These are phyloP conservation scores for Meghimatium bilineatum DNA, from an alignment of 2,888 invertebrate species.

Conservation along the genomic window DNA sequence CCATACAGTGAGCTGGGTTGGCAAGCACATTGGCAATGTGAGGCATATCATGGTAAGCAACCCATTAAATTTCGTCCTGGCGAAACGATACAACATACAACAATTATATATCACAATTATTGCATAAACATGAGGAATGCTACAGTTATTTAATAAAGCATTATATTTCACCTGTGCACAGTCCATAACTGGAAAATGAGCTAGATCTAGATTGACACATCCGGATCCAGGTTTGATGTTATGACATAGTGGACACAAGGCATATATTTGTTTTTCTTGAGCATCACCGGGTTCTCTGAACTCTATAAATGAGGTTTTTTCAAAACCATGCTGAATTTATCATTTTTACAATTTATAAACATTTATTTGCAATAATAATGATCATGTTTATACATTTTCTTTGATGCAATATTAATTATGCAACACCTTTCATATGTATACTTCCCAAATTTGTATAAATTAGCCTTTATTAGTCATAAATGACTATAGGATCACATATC, in stretches of 20 bases:
- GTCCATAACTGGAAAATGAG: constrained; percentile 43
- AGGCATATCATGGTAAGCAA: too few relatives aligned
- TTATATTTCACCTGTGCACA: constrained; percentile 47
- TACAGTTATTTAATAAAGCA: neutral
- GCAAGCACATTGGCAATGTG: too few relatives aligned
- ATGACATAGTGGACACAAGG: constrained; percentile 51
- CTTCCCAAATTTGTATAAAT: too few relatives aligned
- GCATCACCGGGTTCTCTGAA: constrained; percentile 21
- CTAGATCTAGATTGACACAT: constrained; percentile 13
- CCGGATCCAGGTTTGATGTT: constrained; percentile 42
- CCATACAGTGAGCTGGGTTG: too few relatives aligned
- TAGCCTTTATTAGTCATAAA: too few relatives aligned
- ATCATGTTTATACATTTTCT: neutral
- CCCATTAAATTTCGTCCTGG: too few relatives aligned
- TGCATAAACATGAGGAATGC: neutral
- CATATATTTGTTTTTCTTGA: constrained; percentile 32
- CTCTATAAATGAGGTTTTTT: constrained; percentile 20
- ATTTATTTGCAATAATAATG: neutral
- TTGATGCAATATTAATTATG: too few relatives aligned
- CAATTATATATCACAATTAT: neutral
- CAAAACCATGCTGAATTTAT: neutral
- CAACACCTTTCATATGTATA: too few relatives aligned
- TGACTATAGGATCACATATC: too few relatives aligned
- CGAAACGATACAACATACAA: too few relatives aligned
- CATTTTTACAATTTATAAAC: neutral